These are phyloP conservation scores for Clarias pachynema DNA, from an alignment of 2,797 vertebrate genomes.

Conservation along the genomic window DNA sequence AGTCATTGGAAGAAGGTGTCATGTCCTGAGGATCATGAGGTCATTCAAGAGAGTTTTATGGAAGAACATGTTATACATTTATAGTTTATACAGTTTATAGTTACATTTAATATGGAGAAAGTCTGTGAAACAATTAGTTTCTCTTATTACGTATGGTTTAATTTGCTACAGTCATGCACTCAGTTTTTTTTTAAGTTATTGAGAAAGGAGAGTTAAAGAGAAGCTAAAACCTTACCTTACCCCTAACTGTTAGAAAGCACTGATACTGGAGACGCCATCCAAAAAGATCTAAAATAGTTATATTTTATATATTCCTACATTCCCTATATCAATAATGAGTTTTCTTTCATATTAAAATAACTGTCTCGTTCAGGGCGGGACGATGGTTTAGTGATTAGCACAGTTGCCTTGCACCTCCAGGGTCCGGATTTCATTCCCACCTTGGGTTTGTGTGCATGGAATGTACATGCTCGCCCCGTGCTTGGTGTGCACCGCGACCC, in stretches of 20 bases:
- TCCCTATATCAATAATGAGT: not conserved
- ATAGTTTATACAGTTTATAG: not conserved
- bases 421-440: too few species aligned
- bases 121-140: not conserved
- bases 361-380: too few species aligned
- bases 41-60: not conserved
- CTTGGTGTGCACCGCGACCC: too few species aligned
- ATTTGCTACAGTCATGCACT: not conserved
- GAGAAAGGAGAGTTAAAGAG: not conserved
- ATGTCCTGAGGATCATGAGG: too few species aligned
- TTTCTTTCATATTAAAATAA: not conserved
- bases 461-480: too few species aligned
- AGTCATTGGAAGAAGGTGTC: too few species aligned
- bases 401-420: too few species aligned
- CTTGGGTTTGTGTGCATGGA: too few species aligned
- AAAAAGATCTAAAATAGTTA: not conserved
- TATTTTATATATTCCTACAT: too few species aligned
- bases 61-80: not conserved
- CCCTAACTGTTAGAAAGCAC: not conserved
- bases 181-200: not conserved
- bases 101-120: not conserved
- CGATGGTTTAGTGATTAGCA: too few species aligned
- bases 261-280: not conserved
- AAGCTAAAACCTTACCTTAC: not conserved
- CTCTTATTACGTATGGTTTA: too few species aligned